A percentile compares a stretch with the other conserved stretches of the same genome.
These are phyloP conservation scores for Drosophila subobscura DNA, from an alignment of 1,140 invertebrate species.

Conservation along the genomic window DNA sequence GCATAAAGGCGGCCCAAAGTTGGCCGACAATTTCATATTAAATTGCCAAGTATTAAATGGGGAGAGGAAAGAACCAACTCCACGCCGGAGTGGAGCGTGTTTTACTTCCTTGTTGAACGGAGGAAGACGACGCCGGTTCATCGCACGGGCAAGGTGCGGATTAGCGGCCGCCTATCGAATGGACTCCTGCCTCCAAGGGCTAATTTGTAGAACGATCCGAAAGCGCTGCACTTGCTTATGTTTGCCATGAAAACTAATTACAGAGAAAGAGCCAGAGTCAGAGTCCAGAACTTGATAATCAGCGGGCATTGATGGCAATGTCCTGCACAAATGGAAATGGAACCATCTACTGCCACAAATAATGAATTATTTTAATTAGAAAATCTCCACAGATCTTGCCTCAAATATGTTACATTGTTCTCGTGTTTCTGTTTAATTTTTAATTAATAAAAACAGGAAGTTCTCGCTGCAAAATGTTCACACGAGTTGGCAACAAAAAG, in stretches of 20 bases:
- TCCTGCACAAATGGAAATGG: neutral
- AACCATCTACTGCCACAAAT: neutral
- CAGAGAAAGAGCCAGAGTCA: slow-evolving; percentile 23
- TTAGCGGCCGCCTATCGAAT: slow-evolving; percentile 52
- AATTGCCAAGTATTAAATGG: slow-evolving; percentile 81
- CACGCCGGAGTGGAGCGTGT: slow-evolving; percentile 25
- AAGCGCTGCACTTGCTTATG: slow-evolving; percentile 43
- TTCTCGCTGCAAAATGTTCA: slow-evolving; percentile 20
- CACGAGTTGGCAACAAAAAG: slow-evolving; percentile 40
- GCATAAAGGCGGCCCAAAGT: slow-evolving; percentile 31
- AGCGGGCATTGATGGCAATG: slow-evolving; percentile 69
- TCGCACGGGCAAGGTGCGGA: slow-evolving; percentile 63
- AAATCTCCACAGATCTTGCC: neutral
- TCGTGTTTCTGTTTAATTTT: slow-evolving; percentile 5
- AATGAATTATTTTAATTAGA: slow-evolving; percentile 27
- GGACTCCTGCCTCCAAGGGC: slow-evolving; percentile 67
- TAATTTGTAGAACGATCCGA: slow-evolving; percentile 67
- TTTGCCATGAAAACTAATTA: slow-evolving; percentile 80
- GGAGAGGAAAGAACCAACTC: slow-evolving; percentile 35
- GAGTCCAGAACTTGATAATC: slow-evolving; percentile 56
- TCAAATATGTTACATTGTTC: slow-evolving; percentile 4
- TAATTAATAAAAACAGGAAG: slow-evolving; percentile 38
- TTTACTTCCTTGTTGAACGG: slow-evolving; percentile 68
- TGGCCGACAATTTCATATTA: slow-evolving; percentile 82
- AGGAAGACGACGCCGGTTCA: slow-evolving; percentile 10